Evolutionary conservation across 2,888 invertebrate species (phyloP), one percentile per base, ranked within the genome.

Genomic region (Punctoribates punctum): DNA sequence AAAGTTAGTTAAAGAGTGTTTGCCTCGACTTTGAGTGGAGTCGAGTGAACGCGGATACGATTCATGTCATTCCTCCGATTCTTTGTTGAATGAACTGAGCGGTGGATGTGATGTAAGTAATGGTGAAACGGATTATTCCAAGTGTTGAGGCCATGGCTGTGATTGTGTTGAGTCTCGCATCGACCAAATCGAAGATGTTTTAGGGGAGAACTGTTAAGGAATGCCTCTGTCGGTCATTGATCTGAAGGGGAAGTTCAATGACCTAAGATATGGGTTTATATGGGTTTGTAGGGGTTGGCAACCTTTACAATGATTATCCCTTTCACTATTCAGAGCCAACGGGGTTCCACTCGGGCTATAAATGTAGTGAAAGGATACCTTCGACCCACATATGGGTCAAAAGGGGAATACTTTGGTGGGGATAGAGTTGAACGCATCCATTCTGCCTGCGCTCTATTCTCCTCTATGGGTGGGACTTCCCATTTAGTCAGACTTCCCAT

Each of bases 301-400:
- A 54, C 54, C 54, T 54, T 54, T 54, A 20, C 17, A 54, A n/a
- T 13, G 54, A 13, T 54, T 54, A 54, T 54, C 54, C 54, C 54
- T 54, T 54, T 54, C 54, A 54, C 54, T 54, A 6, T n/a, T n/a
- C 13, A n/a, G 54, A 13, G 17, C 20, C 54, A 54, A 54, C 54
- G 54, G 54, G 54, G 54, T 54, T 11, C 54, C 54, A 54, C 6
- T 20, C 17, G 6, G 9, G n/a, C 54, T 6, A n/a, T n/a, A n/a
- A 54, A 54, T n/a, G 54, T 13, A 54, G 54, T n/a, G 13, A 54
- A 54, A 54, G 54, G 54, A 54, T 54, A 54, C 54, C 54, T 54
- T 54, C 54, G 54, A 54, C 54, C 54, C n/a, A 54, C 54, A n/a
- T 54, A 54, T 20, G 54, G 54, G 54, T 54, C 54, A 54, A 54